A percentile compares a stretch with the other conserved stretches of the same genome.
phyloP scores from a whole-genome alignment of 2,888 invertebrate species.

The Rutpela maculata region DNA sequence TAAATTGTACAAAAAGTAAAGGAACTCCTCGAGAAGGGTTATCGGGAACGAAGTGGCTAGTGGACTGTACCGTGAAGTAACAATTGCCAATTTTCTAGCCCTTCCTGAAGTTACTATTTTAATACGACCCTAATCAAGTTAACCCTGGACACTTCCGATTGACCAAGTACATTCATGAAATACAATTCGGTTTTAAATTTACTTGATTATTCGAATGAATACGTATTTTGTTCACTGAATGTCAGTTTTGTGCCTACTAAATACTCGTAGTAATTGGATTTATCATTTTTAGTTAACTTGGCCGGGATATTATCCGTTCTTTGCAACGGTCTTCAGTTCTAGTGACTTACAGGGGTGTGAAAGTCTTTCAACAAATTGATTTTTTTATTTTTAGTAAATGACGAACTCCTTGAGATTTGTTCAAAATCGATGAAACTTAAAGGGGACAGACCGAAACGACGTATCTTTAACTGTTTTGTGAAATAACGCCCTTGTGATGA shows the following conservation, averaged over 20 bases:
- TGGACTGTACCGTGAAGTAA: constrained; percentile 42
- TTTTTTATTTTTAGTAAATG: constrained; percentile 7
- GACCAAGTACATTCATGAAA: constrained; percentile 48
- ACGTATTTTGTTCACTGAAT: constrained; percentile 22
- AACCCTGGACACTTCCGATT: constrained; percentile 56
- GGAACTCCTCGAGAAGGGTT: constrained; percentile 41
- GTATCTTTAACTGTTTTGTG: constrained; percentile 1
- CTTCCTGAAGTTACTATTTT: constrained; percentile 46
- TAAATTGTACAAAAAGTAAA: constrained; percentile 32
- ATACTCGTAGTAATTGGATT: constrained; percentile 17
- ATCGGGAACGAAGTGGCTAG: constrained; percentile 18
- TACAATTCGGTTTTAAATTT: constrained; percentile 38
- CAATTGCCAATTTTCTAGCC: constrained; percentile 56
- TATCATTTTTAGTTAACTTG: neutral
- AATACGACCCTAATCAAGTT: constrained; percentile 55
- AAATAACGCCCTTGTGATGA: neutral
- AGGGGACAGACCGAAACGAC: neutral
- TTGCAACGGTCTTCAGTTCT: neutral
- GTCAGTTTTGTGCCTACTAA: constrained; percentile 7
- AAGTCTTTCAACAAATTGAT: neutral
- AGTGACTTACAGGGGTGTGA: constrained; percentile 1
- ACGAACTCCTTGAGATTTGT: constrained; percentile 1
- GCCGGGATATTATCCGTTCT: neutral
- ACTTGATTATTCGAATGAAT: constrained; percentile 33
- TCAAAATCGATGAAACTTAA: constrained; percentile 6